phyloP scores from a whole-genome alignment of 1,140 invertebrate genomes.

The Lepidurus packardi region DNA sequence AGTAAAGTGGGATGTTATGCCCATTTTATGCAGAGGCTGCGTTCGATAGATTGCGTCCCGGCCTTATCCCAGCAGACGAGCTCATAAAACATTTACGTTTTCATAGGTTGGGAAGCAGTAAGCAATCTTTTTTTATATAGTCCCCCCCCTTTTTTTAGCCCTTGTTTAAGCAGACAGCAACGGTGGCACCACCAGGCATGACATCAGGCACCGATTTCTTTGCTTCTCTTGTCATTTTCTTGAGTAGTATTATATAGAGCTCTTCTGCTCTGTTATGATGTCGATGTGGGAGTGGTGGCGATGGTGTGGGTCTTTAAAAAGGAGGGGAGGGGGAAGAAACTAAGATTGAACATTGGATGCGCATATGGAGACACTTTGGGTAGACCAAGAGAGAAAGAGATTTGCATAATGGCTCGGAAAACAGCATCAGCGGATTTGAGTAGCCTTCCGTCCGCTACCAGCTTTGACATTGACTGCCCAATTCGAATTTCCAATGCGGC shows the following conservation, averaged over 20 bases:
- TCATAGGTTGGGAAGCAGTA: conserved; percentile 8
- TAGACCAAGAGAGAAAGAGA: conserved; percentile 11
- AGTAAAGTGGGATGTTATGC: conserved; percentile 15
- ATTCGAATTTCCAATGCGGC: background rate
- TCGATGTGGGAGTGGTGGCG: background rate
- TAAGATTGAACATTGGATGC: conserved; percentile 17
- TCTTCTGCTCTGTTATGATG: background rate
- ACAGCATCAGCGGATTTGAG: conserved; percentile 21
- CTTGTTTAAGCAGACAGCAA: background rate
- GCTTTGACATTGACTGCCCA: background rate
- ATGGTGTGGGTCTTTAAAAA: background rate
- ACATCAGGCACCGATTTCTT: conserved; percentile 18
- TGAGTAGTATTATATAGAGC: background rate
- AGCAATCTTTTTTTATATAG: conserved; percentile 20
- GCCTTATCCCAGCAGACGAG: conserved; percentile 14
- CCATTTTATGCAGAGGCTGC: conserved; percentile 15
- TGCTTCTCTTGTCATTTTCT: conserved; percentile 15
- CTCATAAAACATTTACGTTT: conserved; percentile 16
- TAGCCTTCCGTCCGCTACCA: conserved; percentile 13
- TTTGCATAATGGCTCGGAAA: conserved; percentile 21
- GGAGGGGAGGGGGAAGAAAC: background rate
- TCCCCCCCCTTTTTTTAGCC: background rate
- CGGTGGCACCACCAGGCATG: conserved; percentile 15
- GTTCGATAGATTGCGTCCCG: conserved; percentile 15
- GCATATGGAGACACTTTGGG: conserved; percentile 18